Percentiles rank a stretch among this genome's conserved stretches.
Conservation (phyloP, 2,888 invertebrate species). For the Odontomyia ornata region DNA sequence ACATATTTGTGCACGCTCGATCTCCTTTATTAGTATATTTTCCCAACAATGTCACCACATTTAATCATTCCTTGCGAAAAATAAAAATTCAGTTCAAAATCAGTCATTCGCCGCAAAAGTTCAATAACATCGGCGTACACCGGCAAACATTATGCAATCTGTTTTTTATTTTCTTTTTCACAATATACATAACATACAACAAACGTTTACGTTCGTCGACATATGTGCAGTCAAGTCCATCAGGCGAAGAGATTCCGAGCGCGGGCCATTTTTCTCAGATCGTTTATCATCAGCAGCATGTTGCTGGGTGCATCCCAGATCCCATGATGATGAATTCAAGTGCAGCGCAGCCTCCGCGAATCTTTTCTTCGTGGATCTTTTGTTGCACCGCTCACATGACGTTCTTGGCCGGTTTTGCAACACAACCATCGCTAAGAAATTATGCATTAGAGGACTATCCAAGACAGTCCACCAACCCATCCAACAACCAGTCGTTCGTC, state of each 20-base stretch:
- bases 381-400: no score
- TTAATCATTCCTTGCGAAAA: not conserved
- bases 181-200: not conserved
- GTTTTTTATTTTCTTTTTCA: not conserved
- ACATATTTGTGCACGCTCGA: no score
- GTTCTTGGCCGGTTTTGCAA: no score
- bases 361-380: not conserved
- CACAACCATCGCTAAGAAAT: no score
- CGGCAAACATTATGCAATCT: constrained; percentile 40
- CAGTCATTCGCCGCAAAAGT: constrained; percentile 36
- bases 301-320: constrained; percentile 29
- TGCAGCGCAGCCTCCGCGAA: constrained; percentile 22
- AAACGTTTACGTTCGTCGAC: not conserved
- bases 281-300: constrained; percentile 27
- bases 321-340: not conserved
- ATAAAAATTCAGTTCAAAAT: not conserved
- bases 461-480: no score
- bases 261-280: constrained; percentile 20
- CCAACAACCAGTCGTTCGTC: no score
- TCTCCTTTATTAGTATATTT: no score
- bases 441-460: no score
- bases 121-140: constrained; percentile 33
- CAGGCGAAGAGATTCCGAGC: constrained; percentile 32
- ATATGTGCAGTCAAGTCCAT: not conserved
- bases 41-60: no score